phyloP scores from a whole-genome alignment of 2,888 invertebrate genomes.

The Lasioglossum zephyrum region DNA sequence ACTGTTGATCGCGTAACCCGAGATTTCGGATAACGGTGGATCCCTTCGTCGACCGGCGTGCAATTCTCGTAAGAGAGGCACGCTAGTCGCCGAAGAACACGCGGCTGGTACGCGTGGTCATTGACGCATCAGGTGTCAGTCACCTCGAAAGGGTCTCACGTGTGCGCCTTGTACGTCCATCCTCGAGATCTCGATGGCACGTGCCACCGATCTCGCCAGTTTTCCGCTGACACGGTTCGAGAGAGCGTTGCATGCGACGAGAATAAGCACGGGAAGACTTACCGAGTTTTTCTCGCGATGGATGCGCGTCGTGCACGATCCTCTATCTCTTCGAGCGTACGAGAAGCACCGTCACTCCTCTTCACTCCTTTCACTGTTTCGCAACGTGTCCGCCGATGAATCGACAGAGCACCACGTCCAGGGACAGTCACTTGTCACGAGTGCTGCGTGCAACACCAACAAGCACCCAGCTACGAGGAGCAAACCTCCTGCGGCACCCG shows the following conservation, averaged over 20 bases:
- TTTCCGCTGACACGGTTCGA: neutral
- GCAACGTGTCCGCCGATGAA: conserved; percentile 52
- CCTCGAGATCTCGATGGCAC: conserved; percentile 32
- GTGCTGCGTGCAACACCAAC: conserved; percentile 15
- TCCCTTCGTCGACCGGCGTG: neutral
- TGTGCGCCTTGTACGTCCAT: conserved; percentile 46
- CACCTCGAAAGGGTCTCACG: conserved; percentile 76
- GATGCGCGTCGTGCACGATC: conserved; percentile 28
- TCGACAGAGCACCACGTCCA: conserved; percentile 30
- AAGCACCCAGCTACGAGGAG: conserved; percentile 17
- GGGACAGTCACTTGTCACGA: conserved; percentile 53
- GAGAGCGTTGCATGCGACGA: neutral
- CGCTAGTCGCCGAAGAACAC: conserved; percentile 6
- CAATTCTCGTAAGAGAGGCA: neutral
- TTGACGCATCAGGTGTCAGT: conserved; percentile 84
- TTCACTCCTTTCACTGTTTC: conserved; percentile 66
- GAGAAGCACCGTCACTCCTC: conserved; percentile 18
- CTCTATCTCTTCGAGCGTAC: conserved; percentile 7
- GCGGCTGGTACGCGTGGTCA: conserved; percentile 77
- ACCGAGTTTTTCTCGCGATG: conserved; percentile 37
- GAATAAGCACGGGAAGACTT: conserved; percentile 32
- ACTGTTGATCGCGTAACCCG: conserved; percentile 19
- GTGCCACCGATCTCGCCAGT: conserved; percentile 16
- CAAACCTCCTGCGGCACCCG: conserved; percentile 31
- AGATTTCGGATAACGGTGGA: neutral